Evolutionary conservation across 2,797 vertebrate species (phyloP).

Genomic region (Amblyopsis hoosieri): DNA sequence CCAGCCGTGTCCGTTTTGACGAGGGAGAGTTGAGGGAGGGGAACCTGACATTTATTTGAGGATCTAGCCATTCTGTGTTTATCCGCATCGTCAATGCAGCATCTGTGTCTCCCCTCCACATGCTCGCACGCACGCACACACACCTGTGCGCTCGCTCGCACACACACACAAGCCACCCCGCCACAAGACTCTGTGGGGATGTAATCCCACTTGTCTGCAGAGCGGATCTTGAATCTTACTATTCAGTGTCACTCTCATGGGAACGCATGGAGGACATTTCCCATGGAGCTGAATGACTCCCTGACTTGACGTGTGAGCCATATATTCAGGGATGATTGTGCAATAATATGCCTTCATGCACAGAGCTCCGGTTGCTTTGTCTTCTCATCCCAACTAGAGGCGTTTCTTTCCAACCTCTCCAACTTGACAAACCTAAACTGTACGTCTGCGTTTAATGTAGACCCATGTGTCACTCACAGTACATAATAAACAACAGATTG

Average conservation of each 20-base stretch:
- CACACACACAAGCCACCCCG: constrained; percentile 5
- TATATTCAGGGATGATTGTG: constrained; percentile 27
- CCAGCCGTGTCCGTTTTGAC: constrained; percentile 53
- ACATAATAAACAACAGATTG: constrained; percentile 11
- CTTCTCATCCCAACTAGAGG: no score
- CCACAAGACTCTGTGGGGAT: constrained; percentile 61
- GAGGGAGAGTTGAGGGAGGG: constrained; percentile 1
- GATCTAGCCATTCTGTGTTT: constrained; percentile 65
- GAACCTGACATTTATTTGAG: constrained; percentile 63
- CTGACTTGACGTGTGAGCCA: constrained; percentile 11
- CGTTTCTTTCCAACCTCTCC: no score
- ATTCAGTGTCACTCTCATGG: constrained; percentile 60
- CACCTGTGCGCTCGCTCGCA: background rate
- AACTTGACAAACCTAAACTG: no score
- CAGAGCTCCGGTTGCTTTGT: constrained; percentile 13
- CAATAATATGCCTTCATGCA: constrained; percentile 19
- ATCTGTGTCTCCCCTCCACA: constrained; percentile 57
- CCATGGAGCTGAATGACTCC: constrained; percentile 58
- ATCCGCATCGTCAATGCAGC: constrained; percentile 73
- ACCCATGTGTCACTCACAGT: background rate
- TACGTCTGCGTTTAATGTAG: no score
- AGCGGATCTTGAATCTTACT: constrained; percentile 69
- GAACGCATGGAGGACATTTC: constrained; percentile 57
- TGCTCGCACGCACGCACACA: background rate
- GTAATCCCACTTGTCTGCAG: constrained; percentile 66